A percentile compares a stretch with the other conserved stretches of the same genome.
These are phyloP conservation scores for Acrocera orbiculus DNA, from an alignment of 2,888 invertebrate species.

Conservation along the genomic window DNA sequence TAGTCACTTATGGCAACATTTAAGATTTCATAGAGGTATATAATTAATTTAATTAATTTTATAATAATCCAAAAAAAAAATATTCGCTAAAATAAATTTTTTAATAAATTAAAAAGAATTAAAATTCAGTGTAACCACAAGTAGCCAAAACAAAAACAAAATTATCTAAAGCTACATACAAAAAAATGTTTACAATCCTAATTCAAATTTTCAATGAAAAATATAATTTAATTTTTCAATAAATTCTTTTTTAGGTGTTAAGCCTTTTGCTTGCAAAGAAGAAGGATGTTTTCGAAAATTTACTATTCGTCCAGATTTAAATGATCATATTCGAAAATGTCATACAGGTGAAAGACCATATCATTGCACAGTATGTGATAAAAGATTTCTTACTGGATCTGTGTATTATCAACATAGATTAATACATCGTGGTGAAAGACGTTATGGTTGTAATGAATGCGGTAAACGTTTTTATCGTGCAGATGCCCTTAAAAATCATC, in stretches of 20 bases:
- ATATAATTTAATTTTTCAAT: too few relatives aligned
- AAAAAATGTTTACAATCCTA: too few relatives aligned
- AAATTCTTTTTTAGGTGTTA: conserved; percentile 33
- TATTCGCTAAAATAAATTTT: too few relatives aligned
- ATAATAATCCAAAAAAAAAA: too few relatives aligned
- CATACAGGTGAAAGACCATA: conserved; percentile 46
- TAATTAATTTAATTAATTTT: conserved; percentile 7
- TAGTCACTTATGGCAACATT: conserved; percentile 46
- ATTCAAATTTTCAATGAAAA: too few relatives aligned
- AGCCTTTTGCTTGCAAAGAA: conserved; percentile 42
- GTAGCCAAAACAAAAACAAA: too few relatives aligned
- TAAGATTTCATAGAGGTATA: conserved; percentile 43
- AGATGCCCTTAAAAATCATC: conserved; percentile 43
- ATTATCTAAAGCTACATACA: too few relatives aligned
- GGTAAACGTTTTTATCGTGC: conserved; percentile 45
- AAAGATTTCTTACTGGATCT: conserved; percentile 43
- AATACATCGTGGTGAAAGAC: conserved; percentile 43
- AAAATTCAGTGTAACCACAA: too few relatives aligned
- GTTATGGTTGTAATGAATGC: conserved; percentile 45
- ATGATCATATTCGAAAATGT: conserved; percentile 44
- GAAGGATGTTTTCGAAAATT: conserved; percentile 42
- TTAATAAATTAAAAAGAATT: too few relatives aligned
- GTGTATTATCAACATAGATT: conserved; percentile 45
- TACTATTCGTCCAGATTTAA: conserved; percentile 43
- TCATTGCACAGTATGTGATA: conserved; percentile 41